Conservation (phyloP, 2,888 invertebrate species). For the Mallateleia sp. region DNA sequence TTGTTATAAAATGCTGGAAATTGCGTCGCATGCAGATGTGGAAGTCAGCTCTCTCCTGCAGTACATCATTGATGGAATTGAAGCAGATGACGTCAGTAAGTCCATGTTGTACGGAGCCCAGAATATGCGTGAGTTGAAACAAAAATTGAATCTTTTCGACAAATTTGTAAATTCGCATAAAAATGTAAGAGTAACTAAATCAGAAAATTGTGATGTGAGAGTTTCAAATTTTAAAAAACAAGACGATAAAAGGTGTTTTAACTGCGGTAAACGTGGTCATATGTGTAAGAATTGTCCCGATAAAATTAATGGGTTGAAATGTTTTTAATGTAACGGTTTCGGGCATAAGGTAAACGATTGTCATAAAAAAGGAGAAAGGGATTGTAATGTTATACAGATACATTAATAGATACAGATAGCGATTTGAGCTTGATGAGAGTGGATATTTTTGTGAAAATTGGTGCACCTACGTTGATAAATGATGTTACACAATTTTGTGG, state of each 20-base stretch:
- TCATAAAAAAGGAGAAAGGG: background rate
- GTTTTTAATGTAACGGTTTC: background rate
- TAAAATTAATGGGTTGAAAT: background rate
- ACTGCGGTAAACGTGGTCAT: background rate
- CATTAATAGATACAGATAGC: background rate
- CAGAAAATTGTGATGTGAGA: conserved; percentile 54
- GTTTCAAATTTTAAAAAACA: too few relatives aligned
- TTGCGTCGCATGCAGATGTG: background rate
- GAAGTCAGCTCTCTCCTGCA: background rate
- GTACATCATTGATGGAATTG: conserved; percentile 16
- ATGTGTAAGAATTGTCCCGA: background rate
- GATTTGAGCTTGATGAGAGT: background rate
- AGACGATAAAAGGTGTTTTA: background rate
- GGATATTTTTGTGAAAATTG: conserved; percentile 6
- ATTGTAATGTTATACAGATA: background rate
- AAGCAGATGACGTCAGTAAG: conserved; percentile 5
- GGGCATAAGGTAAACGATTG: background rate
- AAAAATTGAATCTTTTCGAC: background rate
- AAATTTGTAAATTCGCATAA: background rate
- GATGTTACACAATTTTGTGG: background rate
- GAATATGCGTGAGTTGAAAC: background rate
- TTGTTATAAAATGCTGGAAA: conserved; percentile 8
- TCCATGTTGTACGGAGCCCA: background rate
- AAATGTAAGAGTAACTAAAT: background rate
- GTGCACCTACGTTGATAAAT: background rate